Conservation (phyloP, 2,797 vertebrate species). For the Aldrovandia affinis region DNA sequence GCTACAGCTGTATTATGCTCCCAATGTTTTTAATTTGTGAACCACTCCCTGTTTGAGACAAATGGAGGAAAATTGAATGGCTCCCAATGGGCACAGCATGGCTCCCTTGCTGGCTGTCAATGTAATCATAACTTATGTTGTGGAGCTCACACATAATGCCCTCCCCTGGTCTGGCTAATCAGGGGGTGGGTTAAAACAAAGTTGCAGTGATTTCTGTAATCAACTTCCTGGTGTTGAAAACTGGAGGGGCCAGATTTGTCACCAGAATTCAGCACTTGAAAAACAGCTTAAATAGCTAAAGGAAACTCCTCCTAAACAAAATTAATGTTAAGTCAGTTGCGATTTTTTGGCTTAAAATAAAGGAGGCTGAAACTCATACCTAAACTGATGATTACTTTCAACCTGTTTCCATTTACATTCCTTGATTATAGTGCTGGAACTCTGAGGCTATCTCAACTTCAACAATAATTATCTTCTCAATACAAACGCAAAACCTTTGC, state of each 20-base stretch:
- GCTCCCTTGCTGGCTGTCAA: neutral
- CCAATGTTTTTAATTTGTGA: conserved; percentile 3
- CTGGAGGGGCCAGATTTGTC: neutral
- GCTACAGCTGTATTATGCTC: neutral
- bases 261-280: neutral
- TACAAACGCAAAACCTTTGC: neutral
- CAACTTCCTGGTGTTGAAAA: neutral
- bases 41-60: neutral
- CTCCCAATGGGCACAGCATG: neutral
- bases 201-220: neutral
- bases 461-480: neutral
- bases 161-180: neutral
- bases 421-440: too few relatives aligned
- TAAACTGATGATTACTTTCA: too few relatives aligned
- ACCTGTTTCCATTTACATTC: too few relatives aligned
- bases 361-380: too few relatives aligned
- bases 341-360: too few relatives aligned
- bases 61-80: conserved; percentile 19
- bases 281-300: neutral
- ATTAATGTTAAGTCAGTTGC: too few relatives aligned
- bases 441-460: neutral
- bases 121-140: conserved; percentile 12
- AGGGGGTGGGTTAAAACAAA: neutral
- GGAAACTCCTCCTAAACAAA: neutral
- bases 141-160: neutral